Evolutionary conservation across 2,797 vertebrate genomes (phyloP).

Genomic region (Tauraco hartlaubi): DNA sequence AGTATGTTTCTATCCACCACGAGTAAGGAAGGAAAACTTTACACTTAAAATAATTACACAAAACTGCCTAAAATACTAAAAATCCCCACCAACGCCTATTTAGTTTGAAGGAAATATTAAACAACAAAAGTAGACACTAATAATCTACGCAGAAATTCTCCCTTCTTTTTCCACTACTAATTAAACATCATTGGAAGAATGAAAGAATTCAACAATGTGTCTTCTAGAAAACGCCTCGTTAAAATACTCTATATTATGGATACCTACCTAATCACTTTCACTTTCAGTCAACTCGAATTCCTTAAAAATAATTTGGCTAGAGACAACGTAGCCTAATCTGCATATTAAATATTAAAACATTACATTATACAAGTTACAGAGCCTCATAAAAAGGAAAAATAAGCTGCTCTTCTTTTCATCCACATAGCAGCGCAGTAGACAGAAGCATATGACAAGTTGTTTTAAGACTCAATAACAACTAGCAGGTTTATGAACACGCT

Average conservation of each 20-base stretch:
- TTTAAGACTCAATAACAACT: not conserved
- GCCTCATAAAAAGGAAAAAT: not conserved
- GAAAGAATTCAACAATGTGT: not conserved
- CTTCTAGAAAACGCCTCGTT: not conserved
- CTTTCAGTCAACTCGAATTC: not conserved
- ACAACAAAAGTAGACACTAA: not conserved
- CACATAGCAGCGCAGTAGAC: not conserved
- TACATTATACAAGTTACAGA: not conserved
- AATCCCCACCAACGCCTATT: fast-evolving
- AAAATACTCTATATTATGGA: not conserved
- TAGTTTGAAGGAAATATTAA: not conserved
- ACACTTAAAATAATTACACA: not conserved
- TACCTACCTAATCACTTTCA: not conserved
- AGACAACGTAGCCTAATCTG: not conserved
- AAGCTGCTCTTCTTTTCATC: not conserved
- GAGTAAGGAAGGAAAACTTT: not conserved
- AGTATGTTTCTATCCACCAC: not conserved
- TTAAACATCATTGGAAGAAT: not conserved
- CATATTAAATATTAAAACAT: not conserved
- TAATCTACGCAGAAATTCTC: not conserved
- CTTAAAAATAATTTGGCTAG: not conserved
- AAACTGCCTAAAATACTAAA: not conserved
- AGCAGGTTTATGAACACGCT: not conserved
- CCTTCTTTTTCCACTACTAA: not conserved
- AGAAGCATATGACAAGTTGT: not conserved